Conservation (phyloP, 2,888 invertebrate species). For the Pristionchus exspectatus region DNA sequence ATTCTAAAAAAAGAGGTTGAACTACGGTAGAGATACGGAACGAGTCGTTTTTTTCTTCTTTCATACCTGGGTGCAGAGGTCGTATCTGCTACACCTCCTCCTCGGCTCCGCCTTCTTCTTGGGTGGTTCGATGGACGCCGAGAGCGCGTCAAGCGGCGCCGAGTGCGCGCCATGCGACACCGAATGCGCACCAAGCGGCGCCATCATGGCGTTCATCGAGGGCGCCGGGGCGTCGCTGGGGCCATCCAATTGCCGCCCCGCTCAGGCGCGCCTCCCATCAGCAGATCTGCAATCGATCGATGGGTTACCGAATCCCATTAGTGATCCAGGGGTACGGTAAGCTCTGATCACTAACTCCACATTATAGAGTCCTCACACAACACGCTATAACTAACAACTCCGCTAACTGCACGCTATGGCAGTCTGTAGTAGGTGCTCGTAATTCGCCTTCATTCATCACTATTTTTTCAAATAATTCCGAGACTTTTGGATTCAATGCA, state of each 20-base stretch:
- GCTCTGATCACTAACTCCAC: background rate
- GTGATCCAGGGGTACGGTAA: no score
- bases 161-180: background rate
- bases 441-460: no score
- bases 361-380: background rate
- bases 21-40: no score
- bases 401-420: no score
- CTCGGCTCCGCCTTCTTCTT: background rate
- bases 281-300: background rate
- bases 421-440: no score
- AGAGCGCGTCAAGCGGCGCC: background rate
- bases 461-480: no score
- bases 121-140: background rate
- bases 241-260: background rate
- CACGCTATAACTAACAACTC: no score
- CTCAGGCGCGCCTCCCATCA: background rate
- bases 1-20: no score
- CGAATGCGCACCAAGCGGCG: background rate
- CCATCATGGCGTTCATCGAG: background rate
- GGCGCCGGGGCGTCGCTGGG: background rate
- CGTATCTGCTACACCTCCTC: background rate
- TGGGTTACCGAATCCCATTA: background rate
- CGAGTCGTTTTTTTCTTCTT: no score
- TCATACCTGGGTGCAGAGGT: slow-evolving; percentile 6
- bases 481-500: no score